Percentiles rank a stretch among this genome's conserved stretches.
phyloP scores from a whole-genome alignment of 2,797 vertebrate species.

The Pelodytes ibericus region DNA sequence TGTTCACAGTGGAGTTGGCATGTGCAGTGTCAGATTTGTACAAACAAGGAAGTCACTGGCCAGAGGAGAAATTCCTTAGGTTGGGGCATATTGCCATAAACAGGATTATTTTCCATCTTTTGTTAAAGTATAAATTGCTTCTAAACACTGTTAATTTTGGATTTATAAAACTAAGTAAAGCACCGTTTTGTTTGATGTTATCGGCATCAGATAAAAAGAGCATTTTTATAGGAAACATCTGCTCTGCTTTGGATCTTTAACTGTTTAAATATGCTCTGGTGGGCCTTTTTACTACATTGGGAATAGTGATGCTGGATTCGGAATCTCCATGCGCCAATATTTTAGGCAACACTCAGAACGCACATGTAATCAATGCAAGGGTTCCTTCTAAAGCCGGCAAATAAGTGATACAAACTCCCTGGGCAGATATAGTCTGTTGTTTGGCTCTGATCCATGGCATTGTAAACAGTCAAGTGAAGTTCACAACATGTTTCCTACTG shows the following conservation, averaged over 20 bases:
- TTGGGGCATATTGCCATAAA: slow-evolving; percentile 39
- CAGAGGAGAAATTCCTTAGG: slow-evolving; percentile 37
- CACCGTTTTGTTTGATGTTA: slow-evolving; percentile 26
- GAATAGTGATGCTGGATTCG: not conserved
- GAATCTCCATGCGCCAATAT: not conserved
- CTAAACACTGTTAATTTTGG: not conserved
- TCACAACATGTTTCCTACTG: no score
- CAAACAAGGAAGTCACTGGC: slow-evolving; percentile 52
- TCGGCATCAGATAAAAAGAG: slow-evolving; percentile 11
- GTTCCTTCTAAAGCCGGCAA: no score
- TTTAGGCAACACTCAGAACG: not conserved
- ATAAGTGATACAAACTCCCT: no score
- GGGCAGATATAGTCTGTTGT: no score
- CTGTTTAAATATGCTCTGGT: not conserved
- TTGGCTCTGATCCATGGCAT: no score
- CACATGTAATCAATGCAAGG: no score
- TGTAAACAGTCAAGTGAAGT: no score
- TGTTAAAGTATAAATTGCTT: slow-evolving; percentile 32
- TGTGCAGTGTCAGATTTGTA: slow-evolving; percentile 42
- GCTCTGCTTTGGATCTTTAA: slow-evolving; percentile 2
- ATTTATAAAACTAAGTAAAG: slow-evolving; percentile 22
- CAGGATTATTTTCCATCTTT: slow-evolving; percentile 21
- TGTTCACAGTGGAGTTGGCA: slow-evolving; percentile 33
- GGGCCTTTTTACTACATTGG: no score
- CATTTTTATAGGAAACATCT: slow-evolving; percentile 44